phyloP scores from a whole-genome alignment of 1,140 invertebrate species.

The Pseudachorutes palmiensis region DNA sequence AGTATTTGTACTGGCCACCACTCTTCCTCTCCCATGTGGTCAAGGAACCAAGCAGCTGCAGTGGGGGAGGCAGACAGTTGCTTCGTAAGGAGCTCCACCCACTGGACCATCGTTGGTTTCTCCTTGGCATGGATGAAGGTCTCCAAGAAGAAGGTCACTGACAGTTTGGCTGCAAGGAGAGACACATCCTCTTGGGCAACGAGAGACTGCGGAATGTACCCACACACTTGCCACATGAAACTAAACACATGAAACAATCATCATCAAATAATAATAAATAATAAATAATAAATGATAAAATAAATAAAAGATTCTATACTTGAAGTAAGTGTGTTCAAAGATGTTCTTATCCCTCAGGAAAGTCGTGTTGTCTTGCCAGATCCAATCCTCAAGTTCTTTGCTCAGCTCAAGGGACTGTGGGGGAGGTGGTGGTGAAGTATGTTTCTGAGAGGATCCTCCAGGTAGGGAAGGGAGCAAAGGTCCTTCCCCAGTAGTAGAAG shows the following conservation, averaged over 20 bases:
- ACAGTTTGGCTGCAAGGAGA: slow-evolving; percentile 74
- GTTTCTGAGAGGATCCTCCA: slow-evolving; percentile 29
- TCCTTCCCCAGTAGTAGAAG: slow-evolving; percentile 17
- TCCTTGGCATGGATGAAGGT: slow-evolving; percentile 95
- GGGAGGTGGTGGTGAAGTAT: slow-evolving; percentile 38
- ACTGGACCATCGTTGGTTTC: slow-evolving; percentile 93
- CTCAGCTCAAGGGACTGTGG: slow-evolving; percentile 53
- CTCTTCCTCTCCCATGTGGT: slow-evolving; percentile 82
- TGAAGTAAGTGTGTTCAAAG: slow-evolving; percentile 89
- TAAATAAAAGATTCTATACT: slow-evolving; percentile 51
- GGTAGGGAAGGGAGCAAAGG: slow-evolving; percentile 28
- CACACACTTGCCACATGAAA: slow-evolving; percentile 94
- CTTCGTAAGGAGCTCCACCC: slow-evolving; percentile 89
- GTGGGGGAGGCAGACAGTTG: slow-evolving; percentile 84
- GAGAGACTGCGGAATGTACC: slow-evolving; percentile 80
- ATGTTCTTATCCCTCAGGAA: slow-evolving; percentile 92
- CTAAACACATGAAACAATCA: slow-evolving; percentile 47
- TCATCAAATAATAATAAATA: not conserved
- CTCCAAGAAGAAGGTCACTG: slow-evolving; percentile 89
- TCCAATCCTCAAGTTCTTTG: slow-evolving; percentile 77
- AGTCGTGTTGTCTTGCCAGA: slow-evolving; percentile 92
- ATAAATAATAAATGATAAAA: too few species aligned
- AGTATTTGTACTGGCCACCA: slow-evolving; percentile 93
- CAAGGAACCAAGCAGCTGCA: slow-evolving; percentile 85
- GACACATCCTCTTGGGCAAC: slow-evolving; percentile 68